phyloP scores from a whole-genome alignment of 1,140 invertebrate species.

The Oryzaephilus surinamensis region DNA sequence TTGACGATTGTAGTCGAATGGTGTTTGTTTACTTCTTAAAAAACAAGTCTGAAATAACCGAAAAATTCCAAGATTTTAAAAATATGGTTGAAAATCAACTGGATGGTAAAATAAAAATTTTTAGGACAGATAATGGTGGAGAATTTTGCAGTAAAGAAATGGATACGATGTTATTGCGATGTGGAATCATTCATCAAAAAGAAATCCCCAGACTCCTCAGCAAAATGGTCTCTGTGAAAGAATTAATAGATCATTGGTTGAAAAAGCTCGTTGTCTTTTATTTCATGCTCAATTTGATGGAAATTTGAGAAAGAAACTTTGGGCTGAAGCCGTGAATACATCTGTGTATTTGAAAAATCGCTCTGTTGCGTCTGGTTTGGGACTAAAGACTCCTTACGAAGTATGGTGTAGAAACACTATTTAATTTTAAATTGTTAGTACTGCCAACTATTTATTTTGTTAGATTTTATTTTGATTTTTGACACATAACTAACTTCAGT shows the following conservation, averaged over 20 bases:
- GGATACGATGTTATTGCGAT: constrained; percentile 6
- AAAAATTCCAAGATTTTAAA: too few relatives aligned
- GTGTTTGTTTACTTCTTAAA: too few relatives aligned
- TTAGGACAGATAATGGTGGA: constrained; percentile 11
- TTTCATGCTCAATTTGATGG: constrained; percentile 28
- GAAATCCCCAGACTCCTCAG: constrained; percentile 26
- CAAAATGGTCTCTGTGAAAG: constrained; percentile 31
- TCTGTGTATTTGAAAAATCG: constrained; percentile 37
- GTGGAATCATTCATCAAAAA: constrained; percentile 11
- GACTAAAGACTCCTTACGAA: constrained; percentile 32
- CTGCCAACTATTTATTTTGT: too few relatives aligned
- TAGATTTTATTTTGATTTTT: too few relatives aligned
- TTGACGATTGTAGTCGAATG: too few relatives aligned
- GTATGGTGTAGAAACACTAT: too few relatives aligned
- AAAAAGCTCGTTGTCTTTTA: constrained; percentile 26
- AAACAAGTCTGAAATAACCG: too few relatives aligned
- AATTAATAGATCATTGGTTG: constrained; percentile 21
- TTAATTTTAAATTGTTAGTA: constrained; percentile 34
- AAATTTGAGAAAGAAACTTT: too few relatives aligned
- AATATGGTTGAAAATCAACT: too few relatives aligned
- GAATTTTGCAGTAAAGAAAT: constrained; percentile 11
- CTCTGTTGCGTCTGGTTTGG: constrained; percentile 6
- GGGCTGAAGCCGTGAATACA: constrained; percentile 37
- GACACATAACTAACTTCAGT: too few relatives aligned
- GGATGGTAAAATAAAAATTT: too few relatives aligned